Conservation (phyloP, 2,888 invertebrate species). For the Drosophila maculinotata region DNA sequence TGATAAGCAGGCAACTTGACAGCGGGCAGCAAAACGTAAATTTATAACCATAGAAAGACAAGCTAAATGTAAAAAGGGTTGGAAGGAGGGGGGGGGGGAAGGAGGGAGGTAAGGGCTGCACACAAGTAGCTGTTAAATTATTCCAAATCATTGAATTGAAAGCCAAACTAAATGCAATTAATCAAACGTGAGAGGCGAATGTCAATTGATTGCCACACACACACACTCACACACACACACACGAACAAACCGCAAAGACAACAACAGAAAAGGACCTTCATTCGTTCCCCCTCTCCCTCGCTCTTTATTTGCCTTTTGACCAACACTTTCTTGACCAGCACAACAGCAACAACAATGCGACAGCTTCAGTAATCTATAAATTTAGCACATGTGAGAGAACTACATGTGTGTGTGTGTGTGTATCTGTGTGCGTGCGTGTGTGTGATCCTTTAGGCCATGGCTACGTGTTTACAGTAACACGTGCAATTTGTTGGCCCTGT, state of each 20-base stretch:
- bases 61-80: background rate
- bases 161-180: constrained; percentile 71
- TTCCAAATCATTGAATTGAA: constrained; percentile 70
- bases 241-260: constrained; percentile 42
- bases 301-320: constrained; percentile 2
- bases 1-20: constrained; percentile 47
- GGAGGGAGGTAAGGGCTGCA: no score
- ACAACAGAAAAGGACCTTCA: constrained; percentile 10
- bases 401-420: constrained; percentile 7
- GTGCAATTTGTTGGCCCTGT: constrained; percentile 56
- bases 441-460: constrained; percentile 42
- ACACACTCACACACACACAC: background rate
- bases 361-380: constrained; percentile 44
- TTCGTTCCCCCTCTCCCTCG: background rate
- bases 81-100: no score
- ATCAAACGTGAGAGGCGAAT: constrained; percentile 68
- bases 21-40: constrained; percentile 32
- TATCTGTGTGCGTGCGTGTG: constrained; percentile 14
- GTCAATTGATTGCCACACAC: constrained; percentile 53
- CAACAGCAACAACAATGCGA: constrained; percentile 20
- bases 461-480: constrained; percentile 58
- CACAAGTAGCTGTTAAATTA: constrained; percentile 68
- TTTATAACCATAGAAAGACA: constrained; percentile 56
- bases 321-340: constrained; percentile 54
- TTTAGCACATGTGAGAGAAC: constrained; percentile 43